Evolutionary conservation across 2,797 vertebrate genomes (phyloP).

Genomic region (Rhabdophis nuchalis): DNA sequence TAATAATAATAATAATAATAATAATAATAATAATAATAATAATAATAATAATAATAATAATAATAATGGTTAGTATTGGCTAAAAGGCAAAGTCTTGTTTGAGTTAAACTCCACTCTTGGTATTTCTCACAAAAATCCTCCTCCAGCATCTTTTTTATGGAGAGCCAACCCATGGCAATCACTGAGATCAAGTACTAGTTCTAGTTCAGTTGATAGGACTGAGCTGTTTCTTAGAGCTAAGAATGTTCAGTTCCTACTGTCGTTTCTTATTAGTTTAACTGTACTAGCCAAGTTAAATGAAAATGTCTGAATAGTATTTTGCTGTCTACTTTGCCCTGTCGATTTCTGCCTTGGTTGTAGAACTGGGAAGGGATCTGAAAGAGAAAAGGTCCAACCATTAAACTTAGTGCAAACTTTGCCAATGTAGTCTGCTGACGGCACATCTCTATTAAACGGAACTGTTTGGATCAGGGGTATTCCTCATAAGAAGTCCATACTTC

Average conservation of each 20-base stretch:
- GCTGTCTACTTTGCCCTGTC: neutral
- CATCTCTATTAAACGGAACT: conserved; percentile 9
- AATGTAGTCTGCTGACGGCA: conserved; percentile 7
- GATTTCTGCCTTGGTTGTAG: conserved; percentile 22
- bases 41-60: no score
- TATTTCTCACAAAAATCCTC: neutral
- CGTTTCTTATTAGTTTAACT: conserved; percentile 6
- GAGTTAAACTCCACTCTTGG: neutral
- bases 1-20: no score
- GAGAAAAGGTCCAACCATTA: neutral
- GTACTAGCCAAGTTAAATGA: conserved; percentile 23
- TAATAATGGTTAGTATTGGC: neutral
- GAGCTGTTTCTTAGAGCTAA: neutral
- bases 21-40: no score
- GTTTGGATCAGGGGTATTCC: conserved; percentile 18
- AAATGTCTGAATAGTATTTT: neutral
- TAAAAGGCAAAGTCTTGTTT: neutral
- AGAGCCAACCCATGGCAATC: neutral
- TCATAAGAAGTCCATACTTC: conserved; percentile 15
- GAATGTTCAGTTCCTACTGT: neutral
- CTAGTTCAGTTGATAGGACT: neutral
- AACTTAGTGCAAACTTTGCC: neutral
- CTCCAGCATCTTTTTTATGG: neutral
- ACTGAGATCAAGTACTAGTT: neutral
- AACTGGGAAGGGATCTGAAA: conserved; percentile 22